Evolutionary conservation across 2,797 vertebrate genomes (phyloP).

Genomic region (Hyperoplus immaculatus): DNA sequence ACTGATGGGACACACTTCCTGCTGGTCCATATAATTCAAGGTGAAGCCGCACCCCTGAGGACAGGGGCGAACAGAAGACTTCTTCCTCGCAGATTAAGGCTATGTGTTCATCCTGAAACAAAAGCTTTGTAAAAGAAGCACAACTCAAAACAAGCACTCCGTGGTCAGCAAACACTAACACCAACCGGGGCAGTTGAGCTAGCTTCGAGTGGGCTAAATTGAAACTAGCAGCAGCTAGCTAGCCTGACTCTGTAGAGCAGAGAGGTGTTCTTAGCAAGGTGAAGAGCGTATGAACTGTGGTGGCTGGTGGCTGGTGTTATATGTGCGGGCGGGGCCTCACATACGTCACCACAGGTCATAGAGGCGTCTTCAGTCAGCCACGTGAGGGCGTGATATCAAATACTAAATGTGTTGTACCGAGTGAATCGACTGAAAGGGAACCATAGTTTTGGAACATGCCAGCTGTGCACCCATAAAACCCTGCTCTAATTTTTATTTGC

Average conservation of each 20-base stretch:
- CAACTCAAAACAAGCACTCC: not conserved
- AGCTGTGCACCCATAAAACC: too few relatives aligned
- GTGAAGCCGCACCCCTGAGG: not conserved
- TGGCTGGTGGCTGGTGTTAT: not conserved
- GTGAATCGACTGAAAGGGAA: too few relatives aligned
- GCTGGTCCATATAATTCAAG: not conserved
- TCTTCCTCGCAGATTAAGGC: not conserved
- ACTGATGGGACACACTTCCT: not conserved
- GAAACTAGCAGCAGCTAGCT: not conserved
- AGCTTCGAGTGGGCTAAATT: too few relatives aligned
- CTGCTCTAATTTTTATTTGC: too few relatives aligned
- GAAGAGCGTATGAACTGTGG: slow-evolving; percentile 10
- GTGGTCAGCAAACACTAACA: too few relatives aligned
- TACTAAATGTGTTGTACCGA: too few relatives aligned
- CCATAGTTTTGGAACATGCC: too few relatives aligned
- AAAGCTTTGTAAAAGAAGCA: not conserved
- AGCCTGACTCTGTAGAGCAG: not conserved
- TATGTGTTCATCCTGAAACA: not conserved
- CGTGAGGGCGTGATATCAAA: too few relatives aligned
- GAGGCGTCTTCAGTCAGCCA: too few relatives aligned
- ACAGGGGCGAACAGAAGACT: not conserved
- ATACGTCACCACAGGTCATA: not conserved
- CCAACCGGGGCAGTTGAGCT: too few relatives aligned
- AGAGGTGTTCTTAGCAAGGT: not conserved
- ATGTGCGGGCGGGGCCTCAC: not conserved